phyloP scores from a whole-genome alignment of 2,888 invertebrate genomes.

The Cremastinae sp. region DNA sequence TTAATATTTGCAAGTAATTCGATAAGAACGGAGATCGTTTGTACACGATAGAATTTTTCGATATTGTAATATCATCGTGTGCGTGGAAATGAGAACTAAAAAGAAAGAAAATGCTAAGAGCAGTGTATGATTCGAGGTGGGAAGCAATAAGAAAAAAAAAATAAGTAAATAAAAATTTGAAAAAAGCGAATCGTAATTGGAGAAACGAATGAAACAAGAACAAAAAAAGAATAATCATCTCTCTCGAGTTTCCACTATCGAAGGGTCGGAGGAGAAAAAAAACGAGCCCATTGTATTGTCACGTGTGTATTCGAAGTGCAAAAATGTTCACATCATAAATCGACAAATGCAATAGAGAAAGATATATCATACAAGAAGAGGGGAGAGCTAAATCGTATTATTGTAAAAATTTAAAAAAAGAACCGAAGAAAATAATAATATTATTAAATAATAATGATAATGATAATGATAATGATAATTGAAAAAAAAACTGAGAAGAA shows the following conservation, averaged over 20 bases:
- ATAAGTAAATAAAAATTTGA: slow-evolving; percentile 5
- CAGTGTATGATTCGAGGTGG: slow-evolving; percentile 42
- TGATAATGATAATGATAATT: background rate
- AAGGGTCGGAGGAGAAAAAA: background rate
- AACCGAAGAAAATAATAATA: slow-evolving; percentile 30
- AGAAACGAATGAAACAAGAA: slow-evolving; percentile 33
- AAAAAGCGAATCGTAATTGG: background rate
- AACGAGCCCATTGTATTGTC: slow-evolving; percentile 21
- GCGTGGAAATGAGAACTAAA: slow-evolving; percentile 44
- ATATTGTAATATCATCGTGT: slow-evolving; percentile 68
- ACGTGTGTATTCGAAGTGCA: slow-evolving; percentile 30
- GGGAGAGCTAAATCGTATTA: slow-evolving; percentile 23
- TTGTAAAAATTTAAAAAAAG: background rate
- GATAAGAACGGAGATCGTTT: slow-evolving; percentile 72
- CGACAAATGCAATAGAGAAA: slow-evolving; percentile 8
- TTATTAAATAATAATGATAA: slow-evolving; percentile 21
- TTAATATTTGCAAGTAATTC: slow-evolving; percentile 76
- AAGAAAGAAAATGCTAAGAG: slow-evolving; percentile 10
- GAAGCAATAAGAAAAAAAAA: slow-evolving; percentile 64
- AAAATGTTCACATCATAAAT: slow-evolving; percentile 28
- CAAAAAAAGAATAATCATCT: slow-evolving; percentile 26
- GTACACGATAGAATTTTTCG: slow-evolving; percentile 71
- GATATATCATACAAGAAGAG: slow-evolving; percentile 9
- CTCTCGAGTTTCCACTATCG: slow-evolving; percentile 9
- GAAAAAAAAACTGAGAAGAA: slow-evolving; percentile 33